Percentiles rank a stretch among this genome's conserved stretches.
phyloP scores from a whole-genome alignment of 92 coral and sea anemone species.

The Actinernus sp. region DNA sequence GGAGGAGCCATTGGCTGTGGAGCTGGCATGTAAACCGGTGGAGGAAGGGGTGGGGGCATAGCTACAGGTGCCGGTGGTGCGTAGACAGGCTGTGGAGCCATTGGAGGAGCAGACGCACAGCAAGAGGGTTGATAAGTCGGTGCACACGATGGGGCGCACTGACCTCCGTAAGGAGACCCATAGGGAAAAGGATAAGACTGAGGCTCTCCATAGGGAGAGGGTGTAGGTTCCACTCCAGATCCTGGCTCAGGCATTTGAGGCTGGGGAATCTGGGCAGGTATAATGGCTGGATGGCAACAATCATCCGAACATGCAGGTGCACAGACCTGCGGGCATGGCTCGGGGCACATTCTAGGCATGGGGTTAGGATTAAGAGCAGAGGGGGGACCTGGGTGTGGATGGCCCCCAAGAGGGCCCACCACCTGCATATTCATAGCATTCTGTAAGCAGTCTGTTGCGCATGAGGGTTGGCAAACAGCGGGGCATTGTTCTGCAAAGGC shows the following conservation, averaged over 20 bases:
- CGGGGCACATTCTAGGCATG: constrained; percentile 63
- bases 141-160: constrained; percentile 78
- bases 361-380: constrained; percentile 82
- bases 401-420: constrained; percentile 75
- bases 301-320: constrained; percentile 82
- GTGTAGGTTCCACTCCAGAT: constrained; percentile 2
- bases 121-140: constrained; percentile 71
- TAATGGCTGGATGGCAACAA: constrained; percentile 51
- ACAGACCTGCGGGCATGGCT: constrained; percentile 75
- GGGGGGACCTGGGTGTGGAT: constrained; percentile 90
- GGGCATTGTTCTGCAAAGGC: constrained; percentile 44
- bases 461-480: constrained; percentile 24
- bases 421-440: constrained; percentile 9
- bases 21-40: constrained; percentile 59
- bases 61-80: constrained; percentile 23
- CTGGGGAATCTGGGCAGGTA: constrained; percentile 42
- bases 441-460: constrained; percentile 21
- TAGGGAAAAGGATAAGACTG: not conserved
- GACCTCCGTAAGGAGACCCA: constrained; percentile 2
- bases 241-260: constrained; percentile 19
- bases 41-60: constrained; percentile 49
- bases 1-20: constrained; percentile 25
- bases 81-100: constrained; percentile 21
- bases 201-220: constrained; percentile 3
- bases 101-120: constrained; percentile 52